phyloP scores from a whole-genome alignment of 1,140 invertebrate species.

The Contarinia nasturtii region DNA sequence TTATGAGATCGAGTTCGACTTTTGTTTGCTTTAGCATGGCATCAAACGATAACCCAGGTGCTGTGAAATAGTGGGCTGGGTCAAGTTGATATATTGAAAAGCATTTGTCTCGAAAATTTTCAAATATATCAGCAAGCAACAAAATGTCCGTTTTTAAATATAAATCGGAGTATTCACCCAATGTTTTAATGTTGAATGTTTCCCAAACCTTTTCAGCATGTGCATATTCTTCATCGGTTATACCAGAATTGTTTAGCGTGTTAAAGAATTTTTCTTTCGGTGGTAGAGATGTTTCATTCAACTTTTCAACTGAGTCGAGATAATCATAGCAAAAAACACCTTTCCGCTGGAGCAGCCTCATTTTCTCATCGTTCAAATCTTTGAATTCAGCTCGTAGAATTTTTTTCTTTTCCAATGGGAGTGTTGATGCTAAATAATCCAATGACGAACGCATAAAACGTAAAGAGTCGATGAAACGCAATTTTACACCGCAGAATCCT shows the following conservation, averaged over 20 bases:
- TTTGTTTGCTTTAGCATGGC: conserved; percentile 21
- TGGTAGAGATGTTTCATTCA: conserved; percentile 15
- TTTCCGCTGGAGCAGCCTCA: conserved; percentile 14
- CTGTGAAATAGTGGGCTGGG: conserved; percentile 18
- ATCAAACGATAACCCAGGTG: conserved; percentile 21
- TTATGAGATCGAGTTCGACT: conserved; percentile 26
- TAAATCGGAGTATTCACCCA: conserved; percentile 24
- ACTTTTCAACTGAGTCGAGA: conserved; percentile 11
- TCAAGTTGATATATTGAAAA: conserved; percentile 14
- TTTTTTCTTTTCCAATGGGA: conserved; percentile 12
- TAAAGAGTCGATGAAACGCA: conserved; percentile 18
- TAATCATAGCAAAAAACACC: conserved; percentile 18
- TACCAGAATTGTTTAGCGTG: conserved; percentile 10
- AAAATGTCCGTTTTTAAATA: conserved; percentile 24
- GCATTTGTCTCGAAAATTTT: conserved; percentile 23
- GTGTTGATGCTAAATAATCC: conserved; percentile 8
- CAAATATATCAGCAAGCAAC: conserved; percentile 26
- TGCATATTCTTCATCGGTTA: conserved; percentile 19
- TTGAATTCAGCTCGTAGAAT: conserved; percentile 8
- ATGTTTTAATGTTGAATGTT: conserved; percentile 18
- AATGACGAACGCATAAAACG: conserved; percentile 12
- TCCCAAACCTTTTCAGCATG: conserved; percentile 25
- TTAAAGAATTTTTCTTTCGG: conserved; percentile 17
- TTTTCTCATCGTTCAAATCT: conserved; percentile 8
- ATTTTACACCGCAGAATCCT: neutral